These are phyloP conservation scores for Leptoteleia sp. DNA, from an alignment of 1,140 invertebrate species.

Conservation along the genomic window DNA sequence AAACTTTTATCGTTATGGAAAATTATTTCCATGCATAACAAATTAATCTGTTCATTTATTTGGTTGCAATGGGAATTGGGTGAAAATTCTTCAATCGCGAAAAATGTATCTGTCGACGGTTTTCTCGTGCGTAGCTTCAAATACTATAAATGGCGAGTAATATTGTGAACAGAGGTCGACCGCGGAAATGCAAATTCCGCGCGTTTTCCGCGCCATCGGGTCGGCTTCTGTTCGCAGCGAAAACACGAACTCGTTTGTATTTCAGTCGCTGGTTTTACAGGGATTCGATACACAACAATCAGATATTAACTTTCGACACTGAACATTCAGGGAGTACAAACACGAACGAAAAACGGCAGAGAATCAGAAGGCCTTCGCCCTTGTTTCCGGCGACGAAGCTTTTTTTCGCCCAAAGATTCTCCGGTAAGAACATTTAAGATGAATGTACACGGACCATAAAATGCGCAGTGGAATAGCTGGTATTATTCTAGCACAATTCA, in stretches of 20 bases:
- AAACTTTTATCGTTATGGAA: too few relatives aligned
- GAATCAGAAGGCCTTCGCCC: conserved; percentile 43
- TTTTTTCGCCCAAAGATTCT: conserved; percentile 37
- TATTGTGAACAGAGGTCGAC: conserved; percentile 43
- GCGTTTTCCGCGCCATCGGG: conserved; percentile 11
- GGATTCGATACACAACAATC: conserved; percentile 73
- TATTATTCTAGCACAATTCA: too few relatives aligned
- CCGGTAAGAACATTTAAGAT: conserved; percentile 61
- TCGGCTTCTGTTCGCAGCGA: conserved; percentile 45
- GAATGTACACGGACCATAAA: conserved; percentile 47
- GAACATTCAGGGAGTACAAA: conserved; percentile 73
- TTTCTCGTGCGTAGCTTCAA: conserved; percentile 15
- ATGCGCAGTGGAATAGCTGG: conserved; percentile 33
- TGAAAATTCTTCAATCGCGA: too few relatives aligned
- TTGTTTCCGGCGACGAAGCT: conserved; percentile 21
- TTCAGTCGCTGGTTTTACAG: conserved; percentile 51
- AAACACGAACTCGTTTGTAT: conserved; percentile 37
- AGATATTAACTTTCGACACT: conserved; percentile 74
- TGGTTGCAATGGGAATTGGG: too few relatives aligned
- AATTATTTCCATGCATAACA: too few relatives aligned
- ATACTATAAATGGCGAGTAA: conserved; percentile 13
- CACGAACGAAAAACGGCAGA: conserved; percentile 49
- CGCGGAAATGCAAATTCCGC: conserved; percentile 6
- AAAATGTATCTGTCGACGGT: conserved; percentile 26
- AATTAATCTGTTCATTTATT: too few relatives aligned